phyloP scores from a whole-genome alignment of 1,140 invertebrate genomes.

The Aphelinus certus region DNA sequence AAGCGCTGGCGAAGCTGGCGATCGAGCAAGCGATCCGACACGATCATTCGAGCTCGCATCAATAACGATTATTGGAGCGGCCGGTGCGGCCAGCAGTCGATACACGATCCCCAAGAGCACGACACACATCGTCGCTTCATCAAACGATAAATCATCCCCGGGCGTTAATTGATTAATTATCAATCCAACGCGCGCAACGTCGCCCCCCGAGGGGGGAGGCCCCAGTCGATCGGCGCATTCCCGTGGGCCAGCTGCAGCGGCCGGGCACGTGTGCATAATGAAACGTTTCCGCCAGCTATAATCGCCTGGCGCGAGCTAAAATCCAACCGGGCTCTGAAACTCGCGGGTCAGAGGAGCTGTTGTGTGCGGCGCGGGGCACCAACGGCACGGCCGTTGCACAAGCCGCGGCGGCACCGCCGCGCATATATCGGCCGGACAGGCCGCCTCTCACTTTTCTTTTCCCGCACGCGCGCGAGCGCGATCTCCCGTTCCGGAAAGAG shows the following conservation, averaged over 20 bases:
- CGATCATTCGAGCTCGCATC: too few relatives aligned
- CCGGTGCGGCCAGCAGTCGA: neutral
- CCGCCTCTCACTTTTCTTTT: conserved; percentile 39
- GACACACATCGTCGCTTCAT: conserved; percentile 2
- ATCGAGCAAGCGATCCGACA: too few relatives aligned
- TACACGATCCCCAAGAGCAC: neutral
- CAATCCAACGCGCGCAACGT: too few relatives aligned
- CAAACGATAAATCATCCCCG: neutral
- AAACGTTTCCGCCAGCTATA: too few relatives aligned
- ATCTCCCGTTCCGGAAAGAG: conserved; percentile 12
- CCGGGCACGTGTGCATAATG: too few relatives aligned
- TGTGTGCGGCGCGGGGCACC: neutral
- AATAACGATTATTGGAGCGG: neutral
- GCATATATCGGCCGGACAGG: conserved; percentile 18
- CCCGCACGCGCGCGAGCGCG: conserved; percentile 1
- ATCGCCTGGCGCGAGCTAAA: too few relatives aligned
- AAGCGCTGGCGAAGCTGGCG: too few relatives aligned
- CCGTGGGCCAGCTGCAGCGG: too few relatives aligned
- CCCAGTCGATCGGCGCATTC: too few relatives aligned
- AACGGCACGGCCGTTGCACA: conserved; percentile 18
- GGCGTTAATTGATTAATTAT: too few relatives aligned
- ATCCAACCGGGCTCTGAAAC: too few relatives aligned
- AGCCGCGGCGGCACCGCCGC: neutral
- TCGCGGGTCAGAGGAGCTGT: conserved; percentile 20
- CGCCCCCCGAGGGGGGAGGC: too few relatives aligned